phyloP scores from a whole-genome alignment of 1,140 invertebrate species.

The Acromyrmex echinatior region DNA sequence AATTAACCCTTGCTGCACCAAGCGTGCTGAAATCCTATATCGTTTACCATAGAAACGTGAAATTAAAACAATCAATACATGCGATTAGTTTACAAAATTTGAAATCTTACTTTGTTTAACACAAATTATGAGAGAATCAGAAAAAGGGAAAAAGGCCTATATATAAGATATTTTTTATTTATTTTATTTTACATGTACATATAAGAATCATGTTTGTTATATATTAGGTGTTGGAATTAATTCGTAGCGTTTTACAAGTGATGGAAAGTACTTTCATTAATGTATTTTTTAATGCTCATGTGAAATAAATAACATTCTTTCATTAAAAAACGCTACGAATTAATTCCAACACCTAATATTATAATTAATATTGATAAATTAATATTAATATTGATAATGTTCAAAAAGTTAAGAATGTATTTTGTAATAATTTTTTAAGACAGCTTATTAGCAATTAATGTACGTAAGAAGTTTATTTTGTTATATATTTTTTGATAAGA shows the following conservation, averaged over 20 bases:
- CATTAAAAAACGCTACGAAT: too few relatives aligned
- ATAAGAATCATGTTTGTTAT: not conserved
- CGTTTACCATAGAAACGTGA: not conserved
- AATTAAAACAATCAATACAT: slow-evolving; percentile 6
- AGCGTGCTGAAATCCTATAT: slow-evolving; percentile 1
- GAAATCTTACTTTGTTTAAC: not conserved
- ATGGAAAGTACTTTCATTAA: too few relatives aligned
- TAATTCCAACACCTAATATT: too few relatives aligned
- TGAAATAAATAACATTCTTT: too few relatives aligned
- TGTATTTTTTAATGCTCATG: too few relatives aligned
- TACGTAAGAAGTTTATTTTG: not conserved
- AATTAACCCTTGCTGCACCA: slow-evolving; percentile 45
- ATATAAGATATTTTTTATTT: not conserved
- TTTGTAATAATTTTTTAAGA: not conserved
- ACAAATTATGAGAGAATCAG: not conserved
- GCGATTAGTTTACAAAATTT: not conserved
- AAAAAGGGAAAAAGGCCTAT: not conserved
- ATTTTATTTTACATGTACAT: too few relatives aligned
- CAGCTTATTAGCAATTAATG: not conserved
- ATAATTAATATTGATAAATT: not conserved
- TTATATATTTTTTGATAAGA: not conserved
- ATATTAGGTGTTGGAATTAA: too few relatives aligned
- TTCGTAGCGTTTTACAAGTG: too few relatives aligned
- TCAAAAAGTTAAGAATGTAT: not conserved
- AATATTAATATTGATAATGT: not conserved